Percentiles rank a stretch among this genome's conserved stretches.
These are phyloP conservation scores for Erynnis tages DNA, from an alignment of 2,888 invertebrate genomes.

Conservation along the genomic window DNA sequence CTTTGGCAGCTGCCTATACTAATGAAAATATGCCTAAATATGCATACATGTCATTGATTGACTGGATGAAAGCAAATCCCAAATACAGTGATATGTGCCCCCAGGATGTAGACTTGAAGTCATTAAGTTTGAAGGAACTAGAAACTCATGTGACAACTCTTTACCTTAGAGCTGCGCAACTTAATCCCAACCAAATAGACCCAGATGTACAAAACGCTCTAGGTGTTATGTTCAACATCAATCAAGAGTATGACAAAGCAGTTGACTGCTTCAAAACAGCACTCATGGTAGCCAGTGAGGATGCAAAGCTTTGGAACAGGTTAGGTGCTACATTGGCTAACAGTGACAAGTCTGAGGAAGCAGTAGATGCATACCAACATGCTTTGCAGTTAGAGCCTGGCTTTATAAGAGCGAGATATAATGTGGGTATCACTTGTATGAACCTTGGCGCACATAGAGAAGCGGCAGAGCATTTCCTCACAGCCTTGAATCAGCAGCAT, in stretches of 20 bases:
- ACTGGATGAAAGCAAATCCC: slow-evolving; percentile 90
- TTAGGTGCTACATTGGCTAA: slow-evolving; percentile 98
- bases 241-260: slow-evolving; percentile 97
- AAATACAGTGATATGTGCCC: slow-evolving; percentile 89
- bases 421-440: slow-evolving; percentile 98
- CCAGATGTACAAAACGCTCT: slow-evolving; percentile 96
- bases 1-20: slow-evolving; percentile 95
- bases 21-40: slow-evolving; percentile 97
- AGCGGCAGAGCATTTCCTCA: slow-evolving; percentile 97
- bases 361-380: slow-evolving; percentile 96
- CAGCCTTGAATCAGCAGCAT: slow-evolving; percentile 95
- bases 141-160: slow-evolving; percentile 86
- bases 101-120: slow-evolving; percentile 67
- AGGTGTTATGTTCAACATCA: slow-evolving; percentile 97
- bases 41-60: slow-evolving; percentile 90
- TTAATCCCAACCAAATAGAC: slow-evolving; percentile 88
- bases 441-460: slow-evolving; percentile 97
- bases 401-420: slow-evolving; percentile 97
- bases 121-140: slow-evolving; percentile 69
- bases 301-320: slow-evolving; percentile 97
- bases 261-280: slow-evolving; percentile 97
- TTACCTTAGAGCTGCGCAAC: slow-evolving; percentile 90
- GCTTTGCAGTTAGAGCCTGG: slow-evolving; percentile 96
- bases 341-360: slow-evolving; percentile 96
- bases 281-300: slow-evolving; percentile 88